Base-by-base conservation (phyloP, 2,113 vertebrate genomes). In the Chaetorhynchus papuensis region DNA sequence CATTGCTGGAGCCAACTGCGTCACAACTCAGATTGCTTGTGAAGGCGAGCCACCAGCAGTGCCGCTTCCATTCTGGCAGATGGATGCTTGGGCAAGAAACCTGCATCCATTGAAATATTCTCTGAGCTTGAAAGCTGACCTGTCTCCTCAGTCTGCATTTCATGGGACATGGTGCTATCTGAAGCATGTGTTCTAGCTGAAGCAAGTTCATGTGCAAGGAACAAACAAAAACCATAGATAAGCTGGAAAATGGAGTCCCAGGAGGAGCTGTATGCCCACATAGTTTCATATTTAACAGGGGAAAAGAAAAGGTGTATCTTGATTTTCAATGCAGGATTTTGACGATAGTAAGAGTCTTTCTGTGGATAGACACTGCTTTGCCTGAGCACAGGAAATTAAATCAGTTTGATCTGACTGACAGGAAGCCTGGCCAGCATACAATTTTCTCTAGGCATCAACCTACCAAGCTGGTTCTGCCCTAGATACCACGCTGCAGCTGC, bases 141-240 rank as follows among this genome's bases (percentile, higher is more conserved):
- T 50, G 4, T 42, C 16, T 70, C 33, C 63, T 64, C 39, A 42
- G 47, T 86, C 74, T 17, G 30, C 21, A 20, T 22, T 76, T 61
- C 26, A 33, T 0, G 47, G 47, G 18, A 30, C 42, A 44, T 0
- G 0, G 37, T 54, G 52, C 16, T 94, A 4, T 28, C 42, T 64
- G 64, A 65, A 85, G 33, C 15, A 59, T 23, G 11, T 21, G 50
- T 27, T 76, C 30, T 54, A 11, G 31, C n/a, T 23, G 41, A 70
- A 63, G 35, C 42, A 86, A 54, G 11, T n/a, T 83, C 0, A 0
- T 17, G 27, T 52, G 26, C 27, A 54, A 80, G 39, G 35, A 81
- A 41, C 6, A 4, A 66, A 68, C 3, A 44, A 59, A 90, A 74
- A 6, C 2, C 33, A 16, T 3, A 74, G 18, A 37, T 42, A 54